Evolutionary conservation across 2,113 vertebrate genomes (phyloP), one percentile per base, ranked within the genome.

Genomic region (Prietella phreatophila): DNA sequence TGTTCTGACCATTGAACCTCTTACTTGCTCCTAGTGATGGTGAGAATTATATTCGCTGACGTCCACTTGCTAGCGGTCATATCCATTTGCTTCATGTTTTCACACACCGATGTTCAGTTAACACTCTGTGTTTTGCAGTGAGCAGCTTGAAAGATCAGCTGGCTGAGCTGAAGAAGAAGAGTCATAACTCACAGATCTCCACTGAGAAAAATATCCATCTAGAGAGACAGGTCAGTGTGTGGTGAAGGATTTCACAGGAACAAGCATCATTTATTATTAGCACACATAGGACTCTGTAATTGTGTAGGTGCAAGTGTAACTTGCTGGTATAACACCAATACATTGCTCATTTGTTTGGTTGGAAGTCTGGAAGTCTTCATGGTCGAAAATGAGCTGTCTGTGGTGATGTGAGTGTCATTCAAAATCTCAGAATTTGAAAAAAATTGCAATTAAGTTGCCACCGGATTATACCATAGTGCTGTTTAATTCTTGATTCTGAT

Each of bases 81-180:
- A 56, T 19, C 3, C 6, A 63, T 89, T 19, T 50, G 33, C 80
- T 69, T 75, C 15, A 22, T 84, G 20, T 27, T 83, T 83, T 84
- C 27, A 56, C 63, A 67, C 30, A 84, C n/a, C 15, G 76, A 14
- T 27, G 67, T 58, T 81, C 25, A 60, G 83, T 33, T 86, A 50
- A 75, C 13, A 55, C 75, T 85, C 33, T 87, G 87, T 91, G 63
- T 71, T 81, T 3, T 85, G 33, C 69, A 99, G 98, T 99, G 92
- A 97, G 96, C 92, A 97, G 94, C 92, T 93, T 99, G 93, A 98
- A 96, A 92, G 98, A 99, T 91, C 98, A 99, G 91, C 95, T 99
- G 60, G 97, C 98, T 90, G 98, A 99, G 93, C 93, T 98, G 88
- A 97, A 96, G 92, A 98, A 95, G 94, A 98, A 94, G 93, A 98